Evolutionary conservation across 1,140 invertebrate genomes (phyloP).

Genomic region (Cryptotermes secundus): DNA sequence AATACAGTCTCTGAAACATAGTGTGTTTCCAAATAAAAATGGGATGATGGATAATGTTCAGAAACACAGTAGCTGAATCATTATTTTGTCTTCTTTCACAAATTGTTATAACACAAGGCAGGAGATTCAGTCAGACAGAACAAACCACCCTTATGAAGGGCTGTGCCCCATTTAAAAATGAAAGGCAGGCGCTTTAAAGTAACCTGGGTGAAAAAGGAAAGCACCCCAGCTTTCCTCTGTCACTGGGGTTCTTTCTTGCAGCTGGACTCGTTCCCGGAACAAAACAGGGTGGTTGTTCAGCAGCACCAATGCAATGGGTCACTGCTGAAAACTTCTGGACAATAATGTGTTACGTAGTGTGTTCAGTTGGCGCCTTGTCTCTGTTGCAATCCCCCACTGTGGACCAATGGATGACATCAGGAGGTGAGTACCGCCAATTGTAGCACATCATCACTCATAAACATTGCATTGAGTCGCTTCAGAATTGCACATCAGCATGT

Average conservation of each 20-base stretch:
- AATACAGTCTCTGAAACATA: too few species aligned
- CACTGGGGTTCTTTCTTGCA: constrained; percentile 16
- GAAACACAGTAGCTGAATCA: too few species aligned
- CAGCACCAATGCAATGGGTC: constrained; percentile 8
- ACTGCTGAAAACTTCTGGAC: not conserved
- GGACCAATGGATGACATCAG: constrained; percentile 47
- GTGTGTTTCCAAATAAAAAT: too few species aligned
- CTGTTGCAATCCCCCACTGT: constrained; percentile 40
- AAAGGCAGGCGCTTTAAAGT: constrained; percentile 1
- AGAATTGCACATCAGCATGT: too few species aligned
- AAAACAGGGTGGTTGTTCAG: constrained; percentile 18
- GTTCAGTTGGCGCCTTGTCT: constrained; percentile 39
- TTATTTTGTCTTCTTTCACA: too few species aligned
- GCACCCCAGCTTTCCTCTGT: constrained; percentile 4
- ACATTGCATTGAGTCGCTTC: too few species aligned
- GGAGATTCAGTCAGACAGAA: not conserved
- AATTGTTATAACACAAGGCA: not conserved
- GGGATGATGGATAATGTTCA: too few species aligned
- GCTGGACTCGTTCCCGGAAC: constrained; percentile 10
- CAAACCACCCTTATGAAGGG: not conserved
- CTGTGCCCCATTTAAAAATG: not conserved
- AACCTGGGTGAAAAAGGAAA: constrained; percentile 22
- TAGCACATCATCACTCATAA: too few species aligned
- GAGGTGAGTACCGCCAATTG: constrained; percentile 34
- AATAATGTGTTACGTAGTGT: constrained; percentile 31